Conservation (phyloP, 2,888 invertebrate genomes). For the Sminthurinus aureus region DNA sequence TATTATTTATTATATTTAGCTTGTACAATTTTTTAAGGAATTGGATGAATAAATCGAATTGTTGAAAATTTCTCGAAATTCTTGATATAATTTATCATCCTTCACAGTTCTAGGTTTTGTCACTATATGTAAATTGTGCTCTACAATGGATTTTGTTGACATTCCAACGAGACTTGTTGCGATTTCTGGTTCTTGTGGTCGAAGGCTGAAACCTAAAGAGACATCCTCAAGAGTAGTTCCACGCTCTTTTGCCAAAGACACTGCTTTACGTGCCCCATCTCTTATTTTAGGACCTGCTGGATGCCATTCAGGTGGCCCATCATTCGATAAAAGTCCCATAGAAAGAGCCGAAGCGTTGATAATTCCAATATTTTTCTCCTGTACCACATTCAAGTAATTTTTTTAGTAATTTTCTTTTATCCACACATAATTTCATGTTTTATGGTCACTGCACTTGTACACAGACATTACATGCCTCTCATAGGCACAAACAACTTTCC, state of each 20-base stretch:
- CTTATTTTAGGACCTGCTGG: slow-evolving; percentile 74
- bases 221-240: slow-evolving; percentile 53
- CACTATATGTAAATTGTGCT: slow-evolving; percentile 72
- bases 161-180: slow-evolving; percentile 81
- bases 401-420: not conserved
- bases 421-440: not conserved
- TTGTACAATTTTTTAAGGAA: too few species aligned
- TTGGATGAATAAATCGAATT: slow-evolving; percentile 69
- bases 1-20: too few species aligned
- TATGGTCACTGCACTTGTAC: too few species aligned
- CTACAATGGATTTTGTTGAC: slow-evolving; percentile 71
- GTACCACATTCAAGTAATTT: slow-evolving; percentile 38
- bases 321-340: slow-evolving; percentile 81
- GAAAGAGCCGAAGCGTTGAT: slow-evolving; percentile 84
- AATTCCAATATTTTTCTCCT: slow-evolving; percentile 77
- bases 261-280: slow-evolving; percentile 70
- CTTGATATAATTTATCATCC: slow-evolving; percentile 71
- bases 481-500: not conserved
- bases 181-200: slow-evolving; percentile 64
- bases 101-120: slow-evolving; percentile 71
- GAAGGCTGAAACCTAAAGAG: slow-evolving; percentile 50
- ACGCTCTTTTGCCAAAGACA: slow-evolving; percentile 60
- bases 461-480: not conserved
- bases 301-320: slow-evolving; percentile 82
- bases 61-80: slow-evolving; percentile 72